Percentiles rank a stretch among this genome's conserved stretches.
These are phyloP conservation scores for Leptoclinus maculatus DNA, from an alignment of 2,797 vertebrate species.

Conservation along the genomic window DNA sequence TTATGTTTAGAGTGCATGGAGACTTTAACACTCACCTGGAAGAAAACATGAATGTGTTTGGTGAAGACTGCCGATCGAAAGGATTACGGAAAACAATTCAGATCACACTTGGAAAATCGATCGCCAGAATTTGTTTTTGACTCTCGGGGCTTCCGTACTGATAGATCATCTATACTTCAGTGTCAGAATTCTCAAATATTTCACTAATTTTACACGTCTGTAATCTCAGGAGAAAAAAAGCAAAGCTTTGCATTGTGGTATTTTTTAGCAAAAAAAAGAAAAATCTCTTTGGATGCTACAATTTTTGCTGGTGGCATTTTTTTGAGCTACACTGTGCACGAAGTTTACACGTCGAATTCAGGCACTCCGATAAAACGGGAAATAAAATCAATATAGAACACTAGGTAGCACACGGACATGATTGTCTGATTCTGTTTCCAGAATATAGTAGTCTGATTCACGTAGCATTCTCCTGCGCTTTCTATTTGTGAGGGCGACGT, in stretches of 20 bases:
- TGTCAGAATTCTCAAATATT: slow-evolving; percentile 8
- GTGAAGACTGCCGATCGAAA: too few relatives aligned
- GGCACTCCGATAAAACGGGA: not conserved
- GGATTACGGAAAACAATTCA: not conserved
- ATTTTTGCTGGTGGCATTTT: not conserved
- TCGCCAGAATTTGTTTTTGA: too few relatives aligned
- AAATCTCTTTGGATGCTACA: not conserved
- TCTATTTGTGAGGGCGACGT: not conserved
- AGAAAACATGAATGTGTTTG: not conserved
- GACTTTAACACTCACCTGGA: not conserved
- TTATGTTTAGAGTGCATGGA: not conserved
- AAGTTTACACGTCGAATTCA: not conserved
- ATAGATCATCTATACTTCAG: slow-evolving; percentile 3
- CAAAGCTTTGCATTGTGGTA: slow-evolving; percentile 17
- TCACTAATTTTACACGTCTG: slow-evolving; percentile 3
- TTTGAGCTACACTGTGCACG: not conserved
- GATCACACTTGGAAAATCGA: not conserved
- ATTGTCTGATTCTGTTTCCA: not conserved
- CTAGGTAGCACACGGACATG: not conserved
- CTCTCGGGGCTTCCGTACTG: not conserved
- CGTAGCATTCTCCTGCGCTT: not conserved
- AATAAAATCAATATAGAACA: slow-evolving; percentile 2
- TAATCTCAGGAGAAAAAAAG: slow-evolving; percentile 51
- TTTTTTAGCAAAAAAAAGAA: slow-evolving; percentile 10
- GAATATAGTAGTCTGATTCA: not conserved